These are phyloP conservation scores for Agrotis puta DNA, from an alignment of 2,888 invertebrate genomes.

Conservation along the genomic window DNA sequence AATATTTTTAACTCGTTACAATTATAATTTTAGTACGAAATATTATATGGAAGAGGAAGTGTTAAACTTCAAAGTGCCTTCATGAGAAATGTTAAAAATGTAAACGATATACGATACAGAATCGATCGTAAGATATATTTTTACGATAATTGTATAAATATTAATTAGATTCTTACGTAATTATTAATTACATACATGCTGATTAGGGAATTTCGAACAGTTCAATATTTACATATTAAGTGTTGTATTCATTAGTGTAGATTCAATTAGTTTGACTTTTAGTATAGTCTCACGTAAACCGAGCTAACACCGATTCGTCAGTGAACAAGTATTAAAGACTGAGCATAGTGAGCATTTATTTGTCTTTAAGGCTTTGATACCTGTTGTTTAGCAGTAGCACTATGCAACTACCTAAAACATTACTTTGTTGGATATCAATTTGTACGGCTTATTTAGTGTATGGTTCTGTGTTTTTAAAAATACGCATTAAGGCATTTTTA, in stretches of 20 bases:
- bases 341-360: too few relatives aligned
- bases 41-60: conserved; percentile 38
- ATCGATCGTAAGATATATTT: conserved; percentile 30
- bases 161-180: conserved; percentile 41
- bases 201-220: conserved; percentile 33
- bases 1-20: conserved; percentile 42
- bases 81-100: conserved; percentile 13
- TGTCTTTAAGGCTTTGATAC: too few relatives aligned
- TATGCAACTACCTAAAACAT: too few relatives aligned
- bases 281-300: neutral
- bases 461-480: too few relatives aligned
- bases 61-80: conserved; percentile 51
- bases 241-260: conserved; percentile 16
- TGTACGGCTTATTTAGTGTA: too few relatives aligned
- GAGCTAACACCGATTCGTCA: too few relatives aligned
- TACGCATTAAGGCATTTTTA: too few relatives aligned
- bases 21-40: conserved; percentile 39
- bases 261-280: conserved; percentile 23
- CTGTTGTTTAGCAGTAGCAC: too few relatives aligned
- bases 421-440: too few relatives aligned
- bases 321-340: too few relatives aligned
- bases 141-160: conserved; percentile 26
- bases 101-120: conserved; percentile 20
- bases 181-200: conserved; percentile 44
- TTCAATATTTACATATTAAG: conserved; percentile 44